A percentile compares a stretch with the other conserved stretches of the same genome.
phyloP scores from a whole-genome alignment of 2,797 vertebrate species.

The Poeciliopsis paucimaculata region DNA sequence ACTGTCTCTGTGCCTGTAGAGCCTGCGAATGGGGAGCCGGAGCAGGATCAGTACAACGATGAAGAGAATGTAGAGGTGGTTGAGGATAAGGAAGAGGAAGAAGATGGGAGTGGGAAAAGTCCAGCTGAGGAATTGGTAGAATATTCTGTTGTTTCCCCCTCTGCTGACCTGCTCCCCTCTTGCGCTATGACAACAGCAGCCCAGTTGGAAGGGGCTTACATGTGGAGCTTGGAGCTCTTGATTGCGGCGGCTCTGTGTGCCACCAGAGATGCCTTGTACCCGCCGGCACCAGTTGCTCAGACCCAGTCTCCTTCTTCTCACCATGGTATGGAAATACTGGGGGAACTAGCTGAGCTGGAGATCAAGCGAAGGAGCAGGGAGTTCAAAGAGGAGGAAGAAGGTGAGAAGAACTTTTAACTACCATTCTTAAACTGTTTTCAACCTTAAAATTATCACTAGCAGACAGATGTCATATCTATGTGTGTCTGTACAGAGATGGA shows the following conservation, averaged over 20 bases:
- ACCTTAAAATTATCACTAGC: neutral
- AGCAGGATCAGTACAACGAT: constrained; percentile 41
- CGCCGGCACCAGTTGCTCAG: constrained; percentile 50
- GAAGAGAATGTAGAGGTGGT: constrained; percentile 55
- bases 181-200: constrained; percentile 26
- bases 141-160: constrained; percentile 18
- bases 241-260: constrained; percentile 88
- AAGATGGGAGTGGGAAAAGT: constrained; percentile 29
- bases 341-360: constrained; percentile 92
- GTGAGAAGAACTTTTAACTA: constrained; percentile 35
- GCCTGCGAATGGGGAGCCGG: constrained; percentile 23
- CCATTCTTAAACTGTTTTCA: neutral
- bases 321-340: constrained; percentile 91
- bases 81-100: constrained; percentile 54
- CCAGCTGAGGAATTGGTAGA: constrained; percentile 25
- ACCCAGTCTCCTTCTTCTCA: constrained; percentile 48
- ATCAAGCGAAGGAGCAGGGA: constrained; percentile 75
- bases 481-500: neutral
- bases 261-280: constrained; percentile 76
- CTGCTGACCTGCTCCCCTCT: constrained; percentile 10
- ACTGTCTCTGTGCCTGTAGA: constrained; percentile 50
- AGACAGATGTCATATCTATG: neutral
- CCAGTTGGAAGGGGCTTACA: constrained; percentile 72
- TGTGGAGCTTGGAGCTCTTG: constrained; percentile 89
- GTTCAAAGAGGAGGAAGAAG: constrained; percentile 41